Percentiles rank a stretch among this genome's conserved stretches.
Evolutionary conservation across 2,797 vertebrate genomes (phyloP).

Genomic region (Liasis olivaceus): DNA sequence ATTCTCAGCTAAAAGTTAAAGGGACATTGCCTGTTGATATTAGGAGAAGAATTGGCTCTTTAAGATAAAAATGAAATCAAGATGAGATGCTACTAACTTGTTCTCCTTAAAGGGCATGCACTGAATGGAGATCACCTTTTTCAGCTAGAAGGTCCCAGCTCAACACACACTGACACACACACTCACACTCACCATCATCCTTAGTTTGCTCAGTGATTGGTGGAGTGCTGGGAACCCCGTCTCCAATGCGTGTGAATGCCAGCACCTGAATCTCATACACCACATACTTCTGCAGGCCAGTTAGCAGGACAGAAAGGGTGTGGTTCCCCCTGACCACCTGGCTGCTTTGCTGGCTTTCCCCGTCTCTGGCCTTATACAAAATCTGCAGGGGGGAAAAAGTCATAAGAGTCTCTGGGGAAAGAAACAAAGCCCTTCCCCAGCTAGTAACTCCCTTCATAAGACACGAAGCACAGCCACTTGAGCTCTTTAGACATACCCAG

Average conservation of each 20-base stretch:
- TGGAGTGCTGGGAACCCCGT: conserved; percentile 83
- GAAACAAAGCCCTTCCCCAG: not conserved
- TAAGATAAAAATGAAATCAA: not conserved
- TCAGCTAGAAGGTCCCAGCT: not conserved
- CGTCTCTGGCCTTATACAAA: conserved; percentile 78
- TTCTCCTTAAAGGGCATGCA: not conserved
- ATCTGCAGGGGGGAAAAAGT: conserved; percentile 70
- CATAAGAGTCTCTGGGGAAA: rapidly evolving
- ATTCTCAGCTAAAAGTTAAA: not conserved
- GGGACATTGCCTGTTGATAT: not conserved
- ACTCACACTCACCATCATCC: conserved; percentile 82
- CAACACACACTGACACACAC: rapidly evolving
- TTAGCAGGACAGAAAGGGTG: conserved; percentile 79
- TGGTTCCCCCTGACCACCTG: conserved; percentile 83
- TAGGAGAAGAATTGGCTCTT: not conserved
- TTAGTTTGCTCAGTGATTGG: conserved; percentile 83
- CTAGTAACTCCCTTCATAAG: not conserved
- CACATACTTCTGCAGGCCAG: conserved; percentile 81
- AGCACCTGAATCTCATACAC: conserved; percentile 87
- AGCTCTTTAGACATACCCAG: not conserved
- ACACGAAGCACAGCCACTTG: not conserved
- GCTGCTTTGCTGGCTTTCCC: conserved; percentile 74
- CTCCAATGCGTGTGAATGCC: conserved; percentile 88
- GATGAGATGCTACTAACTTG: not conserved
- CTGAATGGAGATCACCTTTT: not conserved